Conservation (phyloP, 2,888 invertebrate genomes). For the Nephrotoma appendiculata region DNA sequence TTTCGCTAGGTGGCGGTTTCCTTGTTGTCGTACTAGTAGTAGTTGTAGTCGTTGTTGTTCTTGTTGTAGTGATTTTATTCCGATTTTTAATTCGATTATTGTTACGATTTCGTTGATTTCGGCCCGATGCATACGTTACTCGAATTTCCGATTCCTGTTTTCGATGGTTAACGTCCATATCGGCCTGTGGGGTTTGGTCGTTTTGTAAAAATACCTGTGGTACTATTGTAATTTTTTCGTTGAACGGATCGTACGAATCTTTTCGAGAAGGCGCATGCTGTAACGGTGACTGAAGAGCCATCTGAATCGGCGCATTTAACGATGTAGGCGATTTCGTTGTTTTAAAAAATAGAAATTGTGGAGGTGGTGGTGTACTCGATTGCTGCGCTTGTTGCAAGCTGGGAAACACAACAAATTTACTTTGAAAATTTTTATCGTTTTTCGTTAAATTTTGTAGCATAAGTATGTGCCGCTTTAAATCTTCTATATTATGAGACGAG, state of each 20-base stretch:
- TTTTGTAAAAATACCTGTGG: slow-evolving; percentile 28
- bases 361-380: slow-evolving; percentile 9
- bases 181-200: slow-evolving; percentile 22
- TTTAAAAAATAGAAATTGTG: neutral
- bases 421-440: slow-evolving; percentile 29
- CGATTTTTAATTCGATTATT: slow-evolving; percentile 8
- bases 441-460: slow-evolving; percentile 32
- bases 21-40: slow-evolving; percentile 13
- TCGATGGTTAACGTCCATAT: slow-evolving; percentile 11
- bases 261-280: neutral
- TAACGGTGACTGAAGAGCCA: slow-evolving; percentile 12
- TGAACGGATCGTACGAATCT: slow-evolving; percentile 16
- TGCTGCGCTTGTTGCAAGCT: slow-evolving; percentile 21
- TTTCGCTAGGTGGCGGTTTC: slow-evolving; percentile 8
- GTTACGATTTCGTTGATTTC: slow-evolving; percentile 6
- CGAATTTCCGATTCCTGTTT: slow-evolving; percentile 11
- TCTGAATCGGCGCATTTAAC: slow-evolving; percentile 11
- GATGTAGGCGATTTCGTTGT: slow-evolving; percentile 1
- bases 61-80: slow-evolving; percentile 9
- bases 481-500: slow-evolving; percentile 29
- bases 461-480: slow-evolving; percentile 30
- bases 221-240: slow-evolving; percentile 24
- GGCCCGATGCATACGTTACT: slow-evolving; percentile 8
- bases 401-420: slow-evolving; percentile 32
- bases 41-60: slow-evolving; percentile 9